Evolutionary conservation across 2,113 vertebrate genomes (phyloP).

Genomic region (Ceuthmochares aereus): DNA sequence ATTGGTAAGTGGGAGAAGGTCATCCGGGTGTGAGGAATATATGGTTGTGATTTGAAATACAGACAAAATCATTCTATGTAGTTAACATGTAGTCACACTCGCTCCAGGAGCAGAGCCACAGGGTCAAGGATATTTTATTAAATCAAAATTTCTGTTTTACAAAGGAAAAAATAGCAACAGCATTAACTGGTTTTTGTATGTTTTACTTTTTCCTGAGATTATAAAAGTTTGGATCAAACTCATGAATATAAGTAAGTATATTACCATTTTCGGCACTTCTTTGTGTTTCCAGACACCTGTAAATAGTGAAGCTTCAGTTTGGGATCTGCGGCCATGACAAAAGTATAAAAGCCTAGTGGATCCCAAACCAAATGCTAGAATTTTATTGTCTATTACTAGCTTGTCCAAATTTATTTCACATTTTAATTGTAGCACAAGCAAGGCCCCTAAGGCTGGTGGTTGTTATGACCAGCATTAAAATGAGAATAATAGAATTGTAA

Average conservation of each 20-base stretch:
- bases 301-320: background rate
- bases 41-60: background rate
- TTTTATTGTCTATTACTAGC: background rate
- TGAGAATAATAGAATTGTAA: background rate
- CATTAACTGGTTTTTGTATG: background rate
- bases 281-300: background rate
- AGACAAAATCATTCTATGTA: background rate
- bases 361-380: background rate
- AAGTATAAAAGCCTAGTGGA: background rate
- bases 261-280: background rate
- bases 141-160: background rate
- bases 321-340: background rate
- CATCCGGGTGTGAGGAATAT: background rate
- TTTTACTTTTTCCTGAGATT: background rate
- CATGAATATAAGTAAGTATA: background rate
- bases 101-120: background rate
- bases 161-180: background rate
- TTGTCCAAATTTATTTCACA: background rate
- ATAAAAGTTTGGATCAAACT: background rate
- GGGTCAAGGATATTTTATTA: background rate
- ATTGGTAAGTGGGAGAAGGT: background rate
- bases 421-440: background rate
- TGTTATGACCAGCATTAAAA: background rate
- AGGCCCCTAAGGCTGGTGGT: background rate
- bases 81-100: background rate